Evolutionary conservation across 2,113 vertebrate species (phyloP).

Genomic region (Columba janthina): DNA sequence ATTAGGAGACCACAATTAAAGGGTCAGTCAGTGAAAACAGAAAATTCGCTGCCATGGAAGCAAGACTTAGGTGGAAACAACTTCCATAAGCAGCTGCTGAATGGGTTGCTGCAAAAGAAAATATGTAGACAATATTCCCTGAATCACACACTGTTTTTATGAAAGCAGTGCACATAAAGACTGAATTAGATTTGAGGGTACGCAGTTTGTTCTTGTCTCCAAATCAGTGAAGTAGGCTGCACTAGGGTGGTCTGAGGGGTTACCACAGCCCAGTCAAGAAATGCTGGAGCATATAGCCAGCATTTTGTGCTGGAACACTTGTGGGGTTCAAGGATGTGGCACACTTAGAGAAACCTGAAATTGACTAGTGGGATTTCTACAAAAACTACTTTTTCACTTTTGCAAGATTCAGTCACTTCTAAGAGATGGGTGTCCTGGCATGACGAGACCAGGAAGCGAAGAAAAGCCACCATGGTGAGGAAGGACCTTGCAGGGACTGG

Average conservation of each 20-base stretch:
- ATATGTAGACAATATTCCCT: background rate
- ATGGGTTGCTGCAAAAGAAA: background rate
- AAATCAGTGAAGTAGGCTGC: background rate
- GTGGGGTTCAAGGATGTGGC: background rate
- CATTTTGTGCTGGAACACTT: background rate
- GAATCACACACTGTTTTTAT: background rate
- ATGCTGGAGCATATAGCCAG: background rate
- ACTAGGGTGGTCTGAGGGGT: background rate
- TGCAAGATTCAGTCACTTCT: background rate
- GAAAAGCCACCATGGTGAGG: background rate
- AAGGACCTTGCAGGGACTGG: background rate
- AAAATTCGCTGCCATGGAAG: background rate
- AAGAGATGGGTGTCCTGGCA: background rate
- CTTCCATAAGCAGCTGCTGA: background rate
- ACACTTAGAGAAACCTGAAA: background rate
- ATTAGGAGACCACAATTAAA: background rate
- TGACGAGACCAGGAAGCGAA: background rate
- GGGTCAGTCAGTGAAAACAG: background rate
- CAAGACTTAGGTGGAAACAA: background rate
- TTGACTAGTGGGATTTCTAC: background rate
- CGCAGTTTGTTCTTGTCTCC: background rate
- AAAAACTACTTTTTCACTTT: background rate
- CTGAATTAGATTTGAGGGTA: background rate
- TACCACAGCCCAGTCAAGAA: fast-evolving
- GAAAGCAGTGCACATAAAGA: background rate